Conservation (phyloP, 2,888 invertebrate species). For the Thereva unica region DNA sequence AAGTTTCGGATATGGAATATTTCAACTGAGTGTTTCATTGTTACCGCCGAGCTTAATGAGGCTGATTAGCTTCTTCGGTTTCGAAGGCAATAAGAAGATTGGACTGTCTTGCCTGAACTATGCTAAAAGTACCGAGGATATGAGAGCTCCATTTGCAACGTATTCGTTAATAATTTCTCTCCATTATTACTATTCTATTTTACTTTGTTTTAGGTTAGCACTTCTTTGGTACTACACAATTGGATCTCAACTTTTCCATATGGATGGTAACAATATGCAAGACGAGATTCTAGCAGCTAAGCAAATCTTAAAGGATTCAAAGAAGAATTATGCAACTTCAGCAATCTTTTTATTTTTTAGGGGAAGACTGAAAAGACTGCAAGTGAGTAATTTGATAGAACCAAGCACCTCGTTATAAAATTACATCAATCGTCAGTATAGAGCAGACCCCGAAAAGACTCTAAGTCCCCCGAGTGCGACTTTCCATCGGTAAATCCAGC, state of each 20-base stretch:
- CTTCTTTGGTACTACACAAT: slow-evolving; percentile 73
- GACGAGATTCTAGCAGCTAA: slow-evolving; percentile 64
- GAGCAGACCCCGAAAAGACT: too few species aligned
- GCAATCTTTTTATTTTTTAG: slow-evolving; percentile 70
- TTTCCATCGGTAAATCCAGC: too few species aligned
- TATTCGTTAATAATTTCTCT: slow-evolving; percentile 50
- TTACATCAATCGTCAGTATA: neutral
- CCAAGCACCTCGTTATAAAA: neutral
- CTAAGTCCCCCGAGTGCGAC: too few species aligned
- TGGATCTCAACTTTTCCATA: slow-evolving; percentile 68
- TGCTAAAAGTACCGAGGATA: slow-evolving; percentile 65
- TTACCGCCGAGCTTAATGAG: slow-evolving; percentile 67
- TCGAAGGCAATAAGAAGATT: slow-evolving; percentile 65
- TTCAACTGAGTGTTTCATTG: slow-evolving; percentile 69
- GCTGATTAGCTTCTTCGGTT: slow-evolving; percentile 67
- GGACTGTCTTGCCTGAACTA: slow-evolving; percentile 66
- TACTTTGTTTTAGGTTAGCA: slow-evolving; percentile 57
- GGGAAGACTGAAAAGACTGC: slow-evolving; percentile 65
- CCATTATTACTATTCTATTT: slow-evolving; percentile 20
- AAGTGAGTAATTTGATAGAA: slow-evolving; percentile 56
- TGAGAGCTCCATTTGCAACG: slow-evolving; percentile 71
- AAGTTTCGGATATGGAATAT: slow-evolving; percentile 71
- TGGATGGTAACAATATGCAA: slow-evolving; percentile 63
- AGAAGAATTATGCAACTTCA: slow-evolving; percentile 63
- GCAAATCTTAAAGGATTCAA: slow-evolving; percentile 57